Conservation (phyloP, 1,140 invertebrate species). For the Cydia amplana region DNA sequence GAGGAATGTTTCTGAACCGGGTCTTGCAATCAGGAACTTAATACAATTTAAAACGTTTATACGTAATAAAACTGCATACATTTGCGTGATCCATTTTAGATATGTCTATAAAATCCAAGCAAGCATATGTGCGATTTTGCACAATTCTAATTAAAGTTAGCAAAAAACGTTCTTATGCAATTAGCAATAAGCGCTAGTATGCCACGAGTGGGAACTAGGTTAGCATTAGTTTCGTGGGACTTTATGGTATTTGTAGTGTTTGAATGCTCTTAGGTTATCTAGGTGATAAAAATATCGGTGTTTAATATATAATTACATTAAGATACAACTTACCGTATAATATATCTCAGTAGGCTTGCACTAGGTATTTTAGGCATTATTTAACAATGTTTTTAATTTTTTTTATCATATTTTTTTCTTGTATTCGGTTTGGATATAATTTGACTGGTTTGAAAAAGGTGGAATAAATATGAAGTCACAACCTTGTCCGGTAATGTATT, state of each 20-base stretch:
- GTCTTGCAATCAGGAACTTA: background rate
- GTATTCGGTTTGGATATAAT: no score
- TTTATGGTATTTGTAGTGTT: conserved; percentile 2
- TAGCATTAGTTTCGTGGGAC: conserved; percentile 6
- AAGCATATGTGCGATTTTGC: conserved; percentile 11
- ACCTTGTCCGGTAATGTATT: no score
- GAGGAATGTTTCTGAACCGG: background rate
- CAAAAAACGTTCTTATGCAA: conserved; percentile 27
- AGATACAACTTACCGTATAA: no score
- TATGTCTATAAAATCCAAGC: background rate
- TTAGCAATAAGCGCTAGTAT: conserved; percentile 9
- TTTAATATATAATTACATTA: background rate
- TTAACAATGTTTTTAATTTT: no score
- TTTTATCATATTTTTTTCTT: no score
- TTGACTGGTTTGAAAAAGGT: no score
- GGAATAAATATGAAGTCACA: no score
- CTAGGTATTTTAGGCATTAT: no score
- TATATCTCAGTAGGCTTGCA: background rate
- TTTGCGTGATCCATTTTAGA: background rate
- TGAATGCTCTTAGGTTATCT: background rate
- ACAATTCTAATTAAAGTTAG: conserved; percentile 25
- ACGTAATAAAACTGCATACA: background rate
- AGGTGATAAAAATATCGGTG: conserved; percentile 5
- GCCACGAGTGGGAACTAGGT: conserved; percentile 27
- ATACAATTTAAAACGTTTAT: background rate